Conservation (phyloP, 2,797 vertebrate species). For the Halcyon badia region DNA sequence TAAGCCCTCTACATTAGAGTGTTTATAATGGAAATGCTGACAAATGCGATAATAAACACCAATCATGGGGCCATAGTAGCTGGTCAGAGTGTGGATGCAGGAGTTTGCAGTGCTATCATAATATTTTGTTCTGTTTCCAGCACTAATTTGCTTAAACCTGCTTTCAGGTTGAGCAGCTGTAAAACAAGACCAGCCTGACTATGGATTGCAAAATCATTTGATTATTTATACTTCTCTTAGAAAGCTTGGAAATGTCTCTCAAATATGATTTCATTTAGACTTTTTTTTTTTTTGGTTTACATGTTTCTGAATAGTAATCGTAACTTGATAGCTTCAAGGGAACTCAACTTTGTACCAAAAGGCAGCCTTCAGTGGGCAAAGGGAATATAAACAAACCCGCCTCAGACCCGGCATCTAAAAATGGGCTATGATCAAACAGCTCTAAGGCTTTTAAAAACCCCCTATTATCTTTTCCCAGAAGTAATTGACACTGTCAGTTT, state of each 20-base stretch:
- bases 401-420: constrained; percentile 67
- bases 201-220: constrained; percentile 65
- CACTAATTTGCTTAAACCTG: constrained; percentile 58
- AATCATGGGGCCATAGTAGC: constrained; percentile 41
- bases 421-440: constrained; percentile 58
- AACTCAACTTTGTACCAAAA: constrained; percentile 70
- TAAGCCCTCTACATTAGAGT: constrained; percentile 45
- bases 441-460: constrained; percentile 52
- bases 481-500: constrained; percentile 42
- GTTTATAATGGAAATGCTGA: constrained; percentile 70
- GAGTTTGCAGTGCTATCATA: constrained; percentile 34
- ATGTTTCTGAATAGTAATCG: constrained; percentile 76
- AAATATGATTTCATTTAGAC: constrained; percentile 77
- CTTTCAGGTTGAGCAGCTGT: constrained; percentile 53
- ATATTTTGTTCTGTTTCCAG: constrained; percentile 66
- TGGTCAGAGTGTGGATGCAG: constrained; percentile 39
- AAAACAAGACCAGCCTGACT: constrained; percentile 50
- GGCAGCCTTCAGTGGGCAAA: constrained; percentile 59
- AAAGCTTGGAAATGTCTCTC: constrained; percentile 71
- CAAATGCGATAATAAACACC: constrained; percentile 69
- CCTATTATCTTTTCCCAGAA: constrained; percentile 65
- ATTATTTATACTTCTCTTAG: constrained; percentile 78
- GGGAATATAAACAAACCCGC: constrained; percentile 72
- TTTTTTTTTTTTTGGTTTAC: constrained; percentile 61
- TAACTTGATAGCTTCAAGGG: constrained; percentile 71